Percentiles rank a stretch among this genome's conserved stretches.
phyloP scores from a whole-genome alignment of 2,888 invertebrate species.

The Cryptocephalus moraei region DNA sequence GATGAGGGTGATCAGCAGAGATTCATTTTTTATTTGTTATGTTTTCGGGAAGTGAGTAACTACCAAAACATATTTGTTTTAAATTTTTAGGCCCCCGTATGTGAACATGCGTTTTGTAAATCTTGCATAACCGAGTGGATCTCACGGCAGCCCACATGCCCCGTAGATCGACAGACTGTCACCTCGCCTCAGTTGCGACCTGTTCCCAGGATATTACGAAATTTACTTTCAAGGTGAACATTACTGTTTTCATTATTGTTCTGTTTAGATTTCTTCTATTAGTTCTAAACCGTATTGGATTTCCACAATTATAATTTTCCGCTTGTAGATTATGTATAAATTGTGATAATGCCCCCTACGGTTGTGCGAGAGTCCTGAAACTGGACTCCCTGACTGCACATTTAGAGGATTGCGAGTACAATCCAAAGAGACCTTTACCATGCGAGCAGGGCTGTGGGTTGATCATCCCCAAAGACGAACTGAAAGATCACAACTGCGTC shows the following conservation, averaged over 20 bases:
- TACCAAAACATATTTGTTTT: slow-evolving; percentile 1
- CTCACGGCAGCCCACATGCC: slow-evolving; percentile 86
- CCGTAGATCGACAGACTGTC: slow-evolving; percentile 84
- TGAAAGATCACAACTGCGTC: slow-evolving; percentile 90
- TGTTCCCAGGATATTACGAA: slow-evolving; percentile 87
- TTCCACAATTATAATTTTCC: neutral
- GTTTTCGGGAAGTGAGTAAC: no score
- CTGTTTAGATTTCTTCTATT: neutral
- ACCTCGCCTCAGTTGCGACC: slow-evolving; percentile 83
- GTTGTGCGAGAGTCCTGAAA: slow-evolving; percentile 77
- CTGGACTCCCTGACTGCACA: slow-evolving; percentile 78
- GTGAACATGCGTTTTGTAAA: slow-evolving; percentile 94
- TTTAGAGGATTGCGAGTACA: slow-evolving; percentile 84
- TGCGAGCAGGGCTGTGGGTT: slow-evolving; percentile 92
- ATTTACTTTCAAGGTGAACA: slow-evolving; percentile 68
- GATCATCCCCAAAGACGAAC: slow-evolving; percentile 89
- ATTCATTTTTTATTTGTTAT: no score
- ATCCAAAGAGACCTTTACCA: slow-evolving; percentile 86
- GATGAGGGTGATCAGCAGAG: neutral
- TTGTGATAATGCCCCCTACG: slow-evolving; percentile 85
- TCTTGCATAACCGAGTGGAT: slow-evolving; percentile 94
- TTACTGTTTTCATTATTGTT: no score
- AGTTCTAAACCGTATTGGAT: neutral
- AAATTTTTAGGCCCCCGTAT: slow-evolving; percentile 68
- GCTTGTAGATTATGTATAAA: slow-evolving; percentile 65